Evolutionary conservation across 2,888 invertebrate species (phyloP), one percentile per base, ranked within the genome.

Genomic region (Macropis europaea): DNA sequence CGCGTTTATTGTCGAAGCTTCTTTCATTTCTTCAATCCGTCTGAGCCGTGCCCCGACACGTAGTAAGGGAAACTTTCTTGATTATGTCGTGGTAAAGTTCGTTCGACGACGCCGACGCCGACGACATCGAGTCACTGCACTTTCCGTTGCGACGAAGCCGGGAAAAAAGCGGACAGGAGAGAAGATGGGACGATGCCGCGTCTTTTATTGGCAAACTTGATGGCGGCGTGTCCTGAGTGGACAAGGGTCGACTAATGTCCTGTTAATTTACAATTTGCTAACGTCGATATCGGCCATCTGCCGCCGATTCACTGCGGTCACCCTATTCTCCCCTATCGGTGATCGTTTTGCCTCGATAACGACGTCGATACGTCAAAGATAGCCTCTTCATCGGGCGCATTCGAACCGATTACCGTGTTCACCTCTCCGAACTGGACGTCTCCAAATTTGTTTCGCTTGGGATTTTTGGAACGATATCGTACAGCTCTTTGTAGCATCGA

Each of bases 261-360:
- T 71, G 82, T 86, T 86, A 86, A 85, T 86, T 84, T 85, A 85
- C 84, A 86, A 85, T 86, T 80, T 80, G 75, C 71, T 61, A 68
- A 73, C 68, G 67, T 74, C 72, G 76, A 79, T 81, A 82, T 66
- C 68, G 66, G 61, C 82, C 81, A 82, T 79, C 71, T 81, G 82
- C 57, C 60, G 38, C 73, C 68, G 59, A 73, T 81, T 68, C 70
- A 75, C 63, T 77, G 60, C 53, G 62, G 67, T 54, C 60, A 45
- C 50, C 70, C 66, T 63, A 53, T 63, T 24, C 13, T 34, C 54
- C 53, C 67, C 77, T 74, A 77, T 81, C 77, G 77, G 67, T 60
- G 72, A 57, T 71, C 76, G 80, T 79, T 82, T 78, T 73, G 69
- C 61, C 34, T 59, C 54, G 73, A 63, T 73, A 66, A 73, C 78